Evolutionary conservation across 1,140 invertebrate genomes (phyloP).

Genomic region (Magallana angulata): DNA sequence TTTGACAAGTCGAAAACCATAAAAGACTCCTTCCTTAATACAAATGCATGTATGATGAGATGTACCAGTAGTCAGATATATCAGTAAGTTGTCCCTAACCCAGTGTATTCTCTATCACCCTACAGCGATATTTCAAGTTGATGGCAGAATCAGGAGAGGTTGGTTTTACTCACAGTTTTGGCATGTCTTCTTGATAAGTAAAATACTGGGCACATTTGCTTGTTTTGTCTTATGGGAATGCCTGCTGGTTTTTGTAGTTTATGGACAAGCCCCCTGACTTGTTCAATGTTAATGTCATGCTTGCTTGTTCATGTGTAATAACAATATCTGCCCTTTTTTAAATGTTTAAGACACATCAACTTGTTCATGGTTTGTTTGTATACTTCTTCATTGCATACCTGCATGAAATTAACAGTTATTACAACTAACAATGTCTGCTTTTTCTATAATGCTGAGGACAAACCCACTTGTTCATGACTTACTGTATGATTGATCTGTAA

Average conservation of each 20-base stretch:
- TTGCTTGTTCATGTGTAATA: too few relatives aligned
- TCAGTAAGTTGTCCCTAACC: background rate
- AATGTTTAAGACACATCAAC: too few relatives aligned
- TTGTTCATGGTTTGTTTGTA: too few relatives aligned
- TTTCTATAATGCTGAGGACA: background rate
- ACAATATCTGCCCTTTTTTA: background rate
- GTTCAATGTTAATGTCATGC: too few relatives aligned
- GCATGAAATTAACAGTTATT: background rate
- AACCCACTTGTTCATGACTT: too few relatives aligned
- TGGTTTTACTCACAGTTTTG: background rate
- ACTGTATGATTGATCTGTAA: background rate
- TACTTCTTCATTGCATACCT: too few relatives aligned
- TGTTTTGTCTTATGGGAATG: background rate
- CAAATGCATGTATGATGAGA: too few relatives aligned
- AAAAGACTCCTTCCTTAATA: too few relatives aligned
- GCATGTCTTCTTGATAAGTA: too few relatives aligned
- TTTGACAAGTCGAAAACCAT: too few relatives aligned
- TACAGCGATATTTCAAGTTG: slow-evolving; percentile 5
- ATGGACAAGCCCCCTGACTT: too few relatives aligned
- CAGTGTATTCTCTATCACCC: background rate
- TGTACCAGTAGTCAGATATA: background rate
- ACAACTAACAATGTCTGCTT: background rate
- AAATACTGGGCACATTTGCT: background rate
- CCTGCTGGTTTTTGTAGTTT: background rate
- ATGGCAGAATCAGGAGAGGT: background rate